These are phyloP conservation scores for Drosophila teissieri DNA, from an alignment of 1,140 invertebrate genomes.

Conservation along the genomic window DNA sequence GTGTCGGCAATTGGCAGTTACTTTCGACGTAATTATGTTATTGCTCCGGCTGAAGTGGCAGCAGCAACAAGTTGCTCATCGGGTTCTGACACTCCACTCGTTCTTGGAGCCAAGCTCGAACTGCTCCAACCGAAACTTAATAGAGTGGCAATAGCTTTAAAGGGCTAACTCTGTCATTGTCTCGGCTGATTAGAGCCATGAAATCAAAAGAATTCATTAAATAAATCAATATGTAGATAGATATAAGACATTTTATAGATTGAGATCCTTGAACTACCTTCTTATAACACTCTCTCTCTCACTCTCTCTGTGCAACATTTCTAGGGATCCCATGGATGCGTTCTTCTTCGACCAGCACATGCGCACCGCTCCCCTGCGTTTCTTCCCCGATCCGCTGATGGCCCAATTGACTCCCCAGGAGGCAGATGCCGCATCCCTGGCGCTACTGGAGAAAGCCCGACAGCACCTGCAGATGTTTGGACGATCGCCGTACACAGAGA, in stretches of 20 bases:
- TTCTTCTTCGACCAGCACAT: conserved; percentile 89
- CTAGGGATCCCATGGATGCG: conserved; percentile 88
- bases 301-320: neutral
- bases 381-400: conserved; percentile 85
- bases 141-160: conserved; percentile 22
- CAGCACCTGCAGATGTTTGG: conserved; percentile 87
- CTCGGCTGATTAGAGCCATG: no score
- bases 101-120: neutral
- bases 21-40: conserved; percentile 57
- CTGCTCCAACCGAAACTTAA: conserved; percentile 7
- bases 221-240: no score
- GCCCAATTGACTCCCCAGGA: conserved; percentile 86
- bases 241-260: neutral
- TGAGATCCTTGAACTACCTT: neutral
- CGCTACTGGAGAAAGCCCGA: conserved; percentile 87
- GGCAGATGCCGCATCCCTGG: conserved; percentile 86
- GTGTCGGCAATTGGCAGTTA: conserved; percentile 53
- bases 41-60: conserved; percentile 56
- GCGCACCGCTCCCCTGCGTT: conserved; percentile 87
- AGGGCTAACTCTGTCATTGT: neutral
- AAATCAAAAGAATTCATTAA: neutral
- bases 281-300: no score
- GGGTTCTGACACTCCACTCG: conserved; percentile 24
- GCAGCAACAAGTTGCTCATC: conserved; percentile 46
- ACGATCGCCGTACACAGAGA: conserved; percentile 84